phyloP scores from a whole-genome alignment of 2,797 vertebrate genomes.

The Sphenopsis melanotis region DNA sequence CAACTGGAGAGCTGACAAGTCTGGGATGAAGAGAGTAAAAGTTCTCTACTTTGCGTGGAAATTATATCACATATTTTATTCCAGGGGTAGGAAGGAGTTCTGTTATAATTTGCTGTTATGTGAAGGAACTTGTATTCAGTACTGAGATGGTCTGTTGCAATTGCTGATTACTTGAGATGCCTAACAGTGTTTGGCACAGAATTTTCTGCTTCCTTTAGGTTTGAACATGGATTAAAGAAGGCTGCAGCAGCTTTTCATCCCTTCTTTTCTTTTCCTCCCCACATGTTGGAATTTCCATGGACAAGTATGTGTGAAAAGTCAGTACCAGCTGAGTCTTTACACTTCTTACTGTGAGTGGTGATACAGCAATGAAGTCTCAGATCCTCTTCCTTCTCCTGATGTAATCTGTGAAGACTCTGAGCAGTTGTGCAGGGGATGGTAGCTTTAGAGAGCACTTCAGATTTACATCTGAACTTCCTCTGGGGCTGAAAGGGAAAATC shows the following conservation, averaged over 20 bases:
- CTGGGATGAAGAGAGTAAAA: neutral
- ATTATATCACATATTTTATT: neutral
- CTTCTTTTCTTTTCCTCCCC: neutral
- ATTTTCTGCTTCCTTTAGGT: neutral
- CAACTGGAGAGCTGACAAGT: fast-evolving
- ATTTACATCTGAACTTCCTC: neutral
- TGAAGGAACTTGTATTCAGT: neutral
- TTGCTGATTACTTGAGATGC: neutral
- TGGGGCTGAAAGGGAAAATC: neutral
- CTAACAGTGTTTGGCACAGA: neutral
- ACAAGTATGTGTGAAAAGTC: neutral
- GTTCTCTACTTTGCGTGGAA: neutral
- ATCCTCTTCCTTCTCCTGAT: neutral
- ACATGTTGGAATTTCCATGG: neutral
- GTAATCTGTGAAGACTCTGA: neutral
- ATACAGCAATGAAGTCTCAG: neutral
- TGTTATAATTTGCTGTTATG: neutral
- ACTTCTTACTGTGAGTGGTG: neutral
- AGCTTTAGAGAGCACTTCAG: neutral
- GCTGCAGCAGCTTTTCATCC: neutral
- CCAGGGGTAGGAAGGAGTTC: neutral
- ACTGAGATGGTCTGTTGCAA: neutral
- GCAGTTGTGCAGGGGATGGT: neutral
- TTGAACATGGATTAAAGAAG: neutral
- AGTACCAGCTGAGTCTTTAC: neutral